A percentile compares a stretch with the other conserved stretches of the same genome.
These are phyloP conservation scores for Falco cherrug DNA, from an alignment of 2,797 vertebrate species.

Conservation along the genomic window DNA sequence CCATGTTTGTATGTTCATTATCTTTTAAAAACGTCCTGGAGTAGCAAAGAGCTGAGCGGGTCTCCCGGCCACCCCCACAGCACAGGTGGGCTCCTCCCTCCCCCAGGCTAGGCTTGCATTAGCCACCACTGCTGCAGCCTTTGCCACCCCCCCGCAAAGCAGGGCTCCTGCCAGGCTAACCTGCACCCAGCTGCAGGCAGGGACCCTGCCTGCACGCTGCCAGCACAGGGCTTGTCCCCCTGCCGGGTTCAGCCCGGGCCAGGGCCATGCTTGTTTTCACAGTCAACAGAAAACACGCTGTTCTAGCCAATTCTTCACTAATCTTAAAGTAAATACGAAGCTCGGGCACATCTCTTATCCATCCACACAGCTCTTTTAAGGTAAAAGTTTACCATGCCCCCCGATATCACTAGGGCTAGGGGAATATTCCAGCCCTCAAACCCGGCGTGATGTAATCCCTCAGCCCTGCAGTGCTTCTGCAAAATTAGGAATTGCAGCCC, in stretches of 20 bases:
- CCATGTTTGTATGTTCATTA: constrained; percentile 85
- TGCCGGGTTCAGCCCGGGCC: background rate
- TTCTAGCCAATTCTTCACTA: constrained; percentile 21
- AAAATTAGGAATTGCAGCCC: background rate
- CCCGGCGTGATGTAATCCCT: accelerated
- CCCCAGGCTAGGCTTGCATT: background rate
- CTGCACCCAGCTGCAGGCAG: background rate
- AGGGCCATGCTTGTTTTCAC: background rate
- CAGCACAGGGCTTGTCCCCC: background rate
- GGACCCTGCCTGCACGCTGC: background rate
- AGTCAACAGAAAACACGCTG: background rate
- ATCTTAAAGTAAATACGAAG: constrained; percentile 31
- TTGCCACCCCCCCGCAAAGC: background rate
- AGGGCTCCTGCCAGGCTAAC: background rate
- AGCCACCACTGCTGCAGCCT: background rate
- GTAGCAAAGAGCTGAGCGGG: background rate
- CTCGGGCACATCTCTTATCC: background rate
- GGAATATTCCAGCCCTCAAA: background rate
- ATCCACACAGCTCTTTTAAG: background rate
- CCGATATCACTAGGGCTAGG: accelerated
- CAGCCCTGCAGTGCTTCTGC: too few species aligned
- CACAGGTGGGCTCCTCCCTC: constrained; percentile 10
- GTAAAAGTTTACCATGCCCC: background rate
- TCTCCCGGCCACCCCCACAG: constrained; percentile 21
- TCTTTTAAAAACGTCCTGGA: constrained; percentile 69